Evolutionary conservation across 2,888 invertebrate species (phyloP).

Genomic region (Drosophila barbarae): DNA sequence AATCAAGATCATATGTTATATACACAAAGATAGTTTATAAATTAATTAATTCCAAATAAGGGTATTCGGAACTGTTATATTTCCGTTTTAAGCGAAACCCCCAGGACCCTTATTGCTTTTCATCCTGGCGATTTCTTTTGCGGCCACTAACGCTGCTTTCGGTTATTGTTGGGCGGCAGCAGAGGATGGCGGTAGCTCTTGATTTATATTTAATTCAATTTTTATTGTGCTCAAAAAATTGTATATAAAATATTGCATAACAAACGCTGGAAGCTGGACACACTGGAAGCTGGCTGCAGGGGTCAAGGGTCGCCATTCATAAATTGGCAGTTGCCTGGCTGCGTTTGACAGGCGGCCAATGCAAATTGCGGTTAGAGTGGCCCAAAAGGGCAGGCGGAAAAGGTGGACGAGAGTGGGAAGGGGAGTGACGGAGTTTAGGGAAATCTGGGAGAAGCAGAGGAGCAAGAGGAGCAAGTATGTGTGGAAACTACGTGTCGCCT

Average conservation of each 20-base stretch:
- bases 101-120: slow-evolving; percentile 15
- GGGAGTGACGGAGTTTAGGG: not conserved
- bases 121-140: slow-evolving; percentile 31
- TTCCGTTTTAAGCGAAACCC: not conserved
- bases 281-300: not conserved
- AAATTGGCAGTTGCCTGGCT: slow-evolving; percentile 68
- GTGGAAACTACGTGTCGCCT: slow-evolving; percentile 52
- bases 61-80: not conserved
- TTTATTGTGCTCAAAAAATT: slow-evolving; percentile 73
- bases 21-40: not conserved
- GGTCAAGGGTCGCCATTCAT: slow-evolving; percentile 58
- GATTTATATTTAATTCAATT: slow-evolving; percentile 75
- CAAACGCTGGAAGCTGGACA: slow-evolving; percentile 40
- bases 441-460: not conserved
- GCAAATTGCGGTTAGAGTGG: slow-evolving; percentile 62
- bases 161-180: slow-evolving; percentile 19
- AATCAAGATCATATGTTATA: too few species aligned
- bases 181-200: slow-evolving; percentile 31
- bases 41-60: not conserved
- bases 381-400: not conserved
- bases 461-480: not conserved
- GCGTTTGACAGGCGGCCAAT: slow-evolving; percentile 69
- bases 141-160: not conserved
- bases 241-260: slow-evolving; percentile 66
- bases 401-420: too few species aligned